Conservation (phyloP, 64 coral and sea anemone genomes). For the Catalaphyllia jardinei region DNA sequence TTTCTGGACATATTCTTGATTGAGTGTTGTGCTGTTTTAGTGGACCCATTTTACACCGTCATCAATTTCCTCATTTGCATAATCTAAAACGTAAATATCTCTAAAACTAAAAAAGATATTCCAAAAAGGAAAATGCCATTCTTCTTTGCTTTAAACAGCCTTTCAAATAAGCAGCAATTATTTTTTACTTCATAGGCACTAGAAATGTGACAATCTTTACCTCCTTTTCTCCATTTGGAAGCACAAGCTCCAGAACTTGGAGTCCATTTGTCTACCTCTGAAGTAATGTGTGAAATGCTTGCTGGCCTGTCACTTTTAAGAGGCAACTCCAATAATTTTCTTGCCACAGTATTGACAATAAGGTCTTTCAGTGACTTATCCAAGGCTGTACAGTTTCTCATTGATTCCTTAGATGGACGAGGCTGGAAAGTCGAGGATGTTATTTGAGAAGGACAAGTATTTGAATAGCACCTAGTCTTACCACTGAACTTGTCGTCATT, state of each 20-base stretch:
- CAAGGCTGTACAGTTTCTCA: slow-evolving; percentile 84
- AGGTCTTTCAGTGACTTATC: slow-evolving; percentile 62
- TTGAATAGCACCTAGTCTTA: background rate
- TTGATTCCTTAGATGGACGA: slow-evolving; percentile 21
- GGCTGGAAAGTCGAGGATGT: slow-evolving; percentile 37
- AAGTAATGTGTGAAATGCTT: background rate
- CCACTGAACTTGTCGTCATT: background rate
- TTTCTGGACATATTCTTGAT: too few relatives aligned
- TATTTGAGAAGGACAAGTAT: background rate
- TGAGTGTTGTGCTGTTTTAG: too few relatives aligned
- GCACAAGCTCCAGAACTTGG: background rate
- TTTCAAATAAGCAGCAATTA: too few relatives aligned
- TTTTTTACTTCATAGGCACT: too few relatives aligned
- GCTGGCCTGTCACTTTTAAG: background rate
- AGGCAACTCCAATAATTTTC: slow-evolving; percentile 39
- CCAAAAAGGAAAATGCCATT: too few relatives aligned
- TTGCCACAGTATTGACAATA: slow-evolving; percentile 73
- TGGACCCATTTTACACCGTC: too few relatives aligned
- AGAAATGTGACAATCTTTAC: background rate
- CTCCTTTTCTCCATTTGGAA: slow-evolving; percentile 47
- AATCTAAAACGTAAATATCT: too few relatives aligned
- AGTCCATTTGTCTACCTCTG: background rate
- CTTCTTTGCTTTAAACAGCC: too few relatives aligned
- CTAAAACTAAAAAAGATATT: too few relatives aligned
- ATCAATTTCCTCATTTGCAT: too few relatives aligned